Evolutionary conservation across 1,140 invertebrate genomes (phyloP).

Genomic region (Drosophila trapezifrons): DNA sequence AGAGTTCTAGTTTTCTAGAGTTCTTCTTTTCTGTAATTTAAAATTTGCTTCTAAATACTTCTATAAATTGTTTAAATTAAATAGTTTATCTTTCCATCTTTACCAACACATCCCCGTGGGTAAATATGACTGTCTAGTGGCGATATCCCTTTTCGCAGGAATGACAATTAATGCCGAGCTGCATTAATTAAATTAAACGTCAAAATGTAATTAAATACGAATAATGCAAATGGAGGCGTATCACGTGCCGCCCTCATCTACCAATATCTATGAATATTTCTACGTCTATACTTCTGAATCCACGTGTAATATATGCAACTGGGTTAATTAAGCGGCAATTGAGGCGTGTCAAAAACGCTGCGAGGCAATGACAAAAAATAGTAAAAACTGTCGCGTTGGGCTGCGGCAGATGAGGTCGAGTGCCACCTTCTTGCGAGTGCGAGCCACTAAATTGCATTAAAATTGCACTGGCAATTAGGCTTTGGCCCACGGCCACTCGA

Average conservation of each 20-base stretch:
- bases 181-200: slow-evolving; percentile 80
- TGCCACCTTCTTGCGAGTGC: slow-evolving; percentile 36
- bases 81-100: too few species aligned
- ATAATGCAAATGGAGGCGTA: slow-evolving; percentile 66
- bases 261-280: slow-evolving; percentile 5
- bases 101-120: too few species aligned
- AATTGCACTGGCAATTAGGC: slow-evolving; percentile 72
- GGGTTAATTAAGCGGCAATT: slow-evolving; percentile 80
- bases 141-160: slow-evolving; percentile 16
- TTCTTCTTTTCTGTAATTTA: too few species aligned
- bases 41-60: too few species aligned
- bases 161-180: slow-evolving; percentile 68
- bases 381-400: neutral
- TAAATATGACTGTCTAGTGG: neutral
- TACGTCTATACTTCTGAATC: slow-evolving; percentile 11
- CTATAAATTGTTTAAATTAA: too few species aligned
- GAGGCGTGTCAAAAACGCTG: slow-evolving; percentile 57
- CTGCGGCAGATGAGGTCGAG: neutral
- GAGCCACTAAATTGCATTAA: slow-evolving; percentile 66
- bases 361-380: slow-evolving; percentile 4
- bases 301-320: slow-evolving; percentile 75
- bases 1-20: too few species aligned
- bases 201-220: slow-evolving; percentile 76
- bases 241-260: slow-evolving; percentile 37
- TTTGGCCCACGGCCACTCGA: slow-evolving; percentile 46